Conservation (phyloP, 2,797 vertebrate species). For the Sebastes reedi region DNA sequence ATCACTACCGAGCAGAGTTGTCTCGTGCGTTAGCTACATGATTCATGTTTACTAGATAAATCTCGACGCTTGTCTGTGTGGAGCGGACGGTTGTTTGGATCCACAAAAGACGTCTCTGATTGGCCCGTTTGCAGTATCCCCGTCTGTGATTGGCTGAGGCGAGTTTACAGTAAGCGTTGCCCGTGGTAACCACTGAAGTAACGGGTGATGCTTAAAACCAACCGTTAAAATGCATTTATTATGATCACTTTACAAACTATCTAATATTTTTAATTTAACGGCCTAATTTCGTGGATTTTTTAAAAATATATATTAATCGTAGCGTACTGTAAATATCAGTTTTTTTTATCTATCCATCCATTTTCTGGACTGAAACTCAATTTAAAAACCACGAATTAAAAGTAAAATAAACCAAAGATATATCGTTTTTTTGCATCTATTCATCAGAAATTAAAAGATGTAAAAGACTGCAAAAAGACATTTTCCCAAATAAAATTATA, state of each 20-base stretch:
- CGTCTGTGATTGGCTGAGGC: slow-evolving; percentile 68
- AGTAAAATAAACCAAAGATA: too few species aligned
- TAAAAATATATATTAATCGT: too few species aligned
- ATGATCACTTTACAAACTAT: too few species aligned
- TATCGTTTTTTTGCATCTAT: too few species aligned
- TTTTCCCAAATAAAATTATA: too few species aligned
- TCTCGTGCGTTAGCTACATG: not conserved
- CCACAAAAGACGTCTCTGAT: slow-evolving; percentile 59
- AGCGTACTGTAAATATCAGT: accelerated
- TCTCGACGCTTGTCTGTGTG: slow-evolving; percentile 21
- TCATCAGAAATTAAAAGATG: accelerated
- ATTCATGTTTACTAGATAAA: slow-evolving; percentile 9
- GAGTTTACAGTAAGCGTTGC: slow-evolving; percentile 36
- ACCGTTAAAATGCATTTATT: not conserved
- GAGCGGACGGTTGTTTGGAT: not conserved
- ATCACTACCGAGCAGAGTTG: not conserved
- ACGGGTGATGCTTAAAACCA: not conserved
- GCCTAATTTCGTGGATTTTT: too few species aligned
- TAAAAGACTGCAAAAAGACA: accelerated
- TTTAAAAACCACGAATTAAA: too few species aligned
- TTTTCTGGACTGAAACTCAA: too few species aligned
- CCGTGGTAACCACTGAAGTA: slow-evolving; percentile 45
- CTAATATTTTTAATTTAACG: not conserved
- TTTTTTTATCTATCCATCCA: too few species aligned
- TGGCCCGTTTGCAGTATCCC: slow-evolving; percentile 80